Evolutionary conservation across 2,113 vertebrate species (phyloP).

Genomic region (Chlorodrepanis virens): DNA sequence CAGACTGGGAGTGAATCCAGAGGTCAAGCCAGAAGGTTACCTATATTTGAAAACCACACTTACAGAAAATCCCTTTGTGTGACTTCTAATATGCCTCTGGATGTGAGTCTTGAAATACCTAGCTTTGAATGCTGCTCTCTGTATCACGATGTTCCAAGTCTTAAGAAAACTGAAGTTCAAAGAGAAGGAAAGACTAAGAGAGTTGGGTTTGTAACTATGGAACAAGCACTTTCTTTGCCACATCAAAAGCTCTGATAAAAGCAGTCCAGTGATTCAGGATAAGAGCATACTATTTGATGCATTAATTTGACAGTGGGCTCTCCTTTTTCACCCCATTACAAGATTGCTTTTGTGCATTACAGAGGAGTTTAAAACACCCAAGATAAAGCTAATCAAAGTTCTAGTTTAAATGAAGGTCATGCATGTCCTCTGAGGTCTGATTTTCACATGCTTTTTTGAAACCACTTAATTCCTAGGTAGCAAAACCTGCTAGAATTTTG

Average conservation of each 20-base stretch:
- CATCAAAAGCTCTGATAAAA: conserved; percentile 49
- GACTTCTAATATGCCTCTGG: conserved; percentile 4
- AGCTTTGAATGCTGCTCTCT: background rate
- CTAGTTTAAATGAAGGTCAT: background rate
- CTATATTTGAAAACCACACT: conserved; percentile 17
- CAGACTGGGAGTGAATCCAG: conserved; percentile 10
- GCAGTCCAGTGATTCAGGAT: background rate
- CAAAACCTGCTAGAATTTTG: background rate
- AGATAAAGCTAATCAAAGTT: conserved; percentile 8
- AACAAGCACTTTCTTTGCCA: background rate
- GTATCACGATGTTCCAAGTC: background rate
- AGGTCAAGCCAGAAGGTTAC: conserved; percentile 35
- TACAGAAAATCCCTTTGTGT: conserved; percentile 24
- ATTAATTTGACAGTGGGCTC: conserved; percentile 34
- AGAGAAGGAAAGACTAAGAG: background rate
- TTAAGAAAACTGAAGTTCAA: conserved; percentile 24
- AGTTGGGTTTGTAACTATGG: background rate
- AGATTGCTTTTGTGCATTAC: conserved; percentile 22
- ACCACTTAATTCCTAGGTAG: background rate
- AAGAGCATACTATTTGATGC: conserved; percentile 19
- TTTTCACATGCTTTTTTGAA: background rate
- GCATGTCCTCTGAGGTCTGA: background rate
- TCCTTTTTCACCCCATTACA: conserved; percentile 5
- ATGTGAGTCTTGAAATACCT: background rate
- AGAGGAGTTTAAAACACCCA: background rate